Conservation (phyloP, 2,797 vertebrate genomes). For the Micromesistius poutassou region DNA sequence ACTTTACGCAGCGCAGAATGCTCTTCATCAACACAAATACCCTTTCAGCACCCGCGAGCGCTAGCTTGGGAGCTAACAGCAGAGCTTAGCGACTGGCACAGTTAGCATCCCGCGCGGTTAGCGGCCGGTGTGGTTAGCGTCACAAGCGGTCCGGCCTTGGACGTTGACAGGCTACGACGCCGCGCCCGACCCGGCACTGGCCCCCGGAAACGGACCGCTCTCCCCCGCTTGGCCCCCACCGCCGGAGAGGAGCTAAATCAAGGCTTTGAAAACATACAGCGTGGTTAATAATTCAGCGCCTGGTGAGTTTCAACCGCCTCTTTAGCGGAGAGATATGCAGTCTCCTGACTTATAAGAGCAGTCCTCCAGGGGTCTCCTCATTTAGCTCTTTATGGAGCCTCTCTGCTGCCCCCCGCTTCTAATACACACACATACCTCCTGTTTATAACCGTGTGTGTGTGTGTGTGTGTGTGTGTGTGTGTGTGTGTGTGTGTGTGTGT, state of each 20-base stretch:
- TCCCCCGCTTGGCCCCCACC: too few species aligned
- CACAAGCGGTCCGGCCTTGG: not conserved
- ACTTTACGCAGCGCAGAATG: constrained; percentile 69
- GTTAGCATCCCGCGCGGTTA: constrained; percentile 59
- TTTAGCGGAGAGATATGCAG: constrained; percentile 75
- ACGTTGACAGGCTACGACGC: not conserved
- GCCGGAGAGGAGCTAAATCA: constrained; percentile 69
- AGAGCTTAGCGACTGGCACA: constrained; percentile 58
- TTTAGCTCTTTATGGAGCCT: not conserved
- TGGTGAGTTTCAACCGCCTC: constrained; percentile 74
- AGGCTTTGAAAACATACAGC: constrained; percentile 78
- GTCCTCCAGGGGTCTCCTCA: constrained; percentile 58
- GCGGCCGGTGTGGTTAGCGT: constrained; percentile 34
- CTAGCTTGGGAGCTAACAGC: constrained; percentile 59
- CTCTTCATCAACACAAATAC: constrained; percentile 82
- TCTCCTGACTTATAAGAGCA: constrained; percentile 76
- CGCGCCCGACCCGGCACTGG: constrained; percentile 12
- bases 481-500: not conserved
- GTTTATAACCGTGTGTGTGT: not conserved
- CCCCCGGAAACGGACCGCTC: too few species aligned
- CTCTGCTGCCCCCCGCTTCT: constrained; percentile 36
- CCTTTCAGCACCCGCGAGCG: constrained; percentile 68
- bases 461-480: not conserved
- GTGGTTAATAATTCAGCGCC: constrained; percentile 78
- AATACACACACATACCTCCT: constrained; percentile 14